Evolutionary conservation across 2,888 invertebrate species (phyloP), one percentile per base, ranked within the genome.

Genomic region (Mesochorus sp.): DNA sequence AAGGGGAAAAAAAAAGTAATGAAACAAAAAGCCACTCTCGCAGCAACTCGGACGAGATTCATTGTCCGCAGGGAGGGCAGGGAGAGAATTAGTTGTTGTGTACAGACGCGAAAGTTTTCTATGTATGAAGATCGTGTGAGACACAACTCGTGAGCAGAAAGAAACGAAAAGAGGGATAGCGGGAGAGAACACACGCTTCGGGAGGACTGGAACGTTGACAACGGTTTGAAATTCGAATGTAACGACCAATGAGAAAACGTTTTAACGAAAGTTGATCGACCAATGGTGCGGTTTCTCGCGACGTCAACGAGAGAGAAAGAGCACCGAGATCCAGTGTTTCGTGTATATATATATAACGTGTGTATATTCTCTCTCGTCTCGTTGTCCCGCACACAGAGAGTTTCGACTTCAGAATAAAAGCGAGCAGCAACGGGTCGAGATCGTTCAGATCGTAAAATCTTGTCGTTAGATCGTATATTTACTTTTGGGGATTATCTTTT

Each of bases 361-460:
- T 59, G 44, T 68, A 17, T 24, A 12, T 59, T 5, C 37, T 37
- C 31, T 24, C 28, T 42, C 66, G 73, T 76, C 55, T 62, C 72
- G 53, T 67, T 72, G 57, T 59, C 61, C 61, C 47, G 37, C 51
- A 17, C 73, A 77, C 82, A 75, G 81, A 67, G 70, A 68, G 76
- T 79, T 74, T 59, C 64, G 75, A 81, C 80, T 81, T 80, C 81
- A 82, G 83, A 84, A 87, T 87, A 87, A 86, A 87, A 87, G 86
- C 85, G 77, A 82, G 79, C 79, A 83, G 80, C 83, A 64, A 84
- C 81, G 76, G 75, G 79, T 44, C 84, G 79, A 80, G 79, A n/a
- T n/a, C 77, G 80, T 73, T 79, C 79, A 80, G 81, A 82, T 80
- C 79, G 67, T 76, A 76, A 12, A 12, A 39, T 80, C 76, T 72